Evolutionary conservation across 2,888 invertebrate genomes (phyloP), one percentile per base, ranked within the genome.

Genomic region (Epinotia ramella): DNA sequence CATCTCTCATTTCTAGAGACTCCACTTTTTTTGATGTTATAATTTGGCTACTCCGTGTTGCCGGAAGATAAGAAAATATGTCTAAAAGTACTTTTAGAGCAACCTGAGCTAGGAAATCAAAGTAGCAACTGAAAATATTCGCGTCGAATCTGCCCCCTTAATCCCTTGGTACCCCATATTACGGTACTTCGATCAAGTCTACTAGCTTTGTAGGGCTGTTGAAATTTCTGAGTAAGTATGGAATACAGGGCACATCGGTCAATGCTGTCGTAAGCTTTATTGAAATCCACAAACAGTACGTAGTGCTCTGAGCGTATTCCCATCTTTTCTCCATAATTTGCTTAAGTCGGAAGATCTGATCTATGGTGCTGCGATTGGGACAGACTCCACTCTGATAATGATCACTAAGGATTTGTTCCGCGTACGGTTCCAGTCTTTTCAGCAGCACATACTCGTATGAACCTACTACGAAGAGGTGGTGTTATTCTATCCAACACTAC

Each of bases 241-340:
- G 24, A 40, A 44, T 44, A 63, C 63, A 63, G 44, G 63, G 63
- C 63, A 20, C 63, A 18, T 9, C 44, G n/a, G 13, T 63, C 63
- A 9, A 49, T 16, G 16, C 53, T 28, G 53, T 60, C 18, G 73
- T 68, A 60, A 60, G 69, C 56, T 24, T n/a, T 63, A 11, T 40
- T 63, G 62, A 40, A 40, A 40, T 40, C 40, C 40, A 40, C 40
- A 40, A 40, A 40, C 40, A 40, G 40, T 40, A 40, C 9, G 40
- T 40, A 3, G 3, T 40, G 6, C 40, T 40, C 40, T 40, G 40
- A 40, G 40, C 9, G 40, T 40, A 40, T 40, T 40, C 40, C 40
- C 40, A 40, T 40, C 9, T 40, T 40, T 40, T 40, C 40, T 6
- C 40, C 40, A 40, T 4, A 2, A 40, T 6, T 40, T 40, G 9